Percentiles rank a stretch among this genome's conserved stretches.
Conservation (phyloP, 2,797 vertebrate species). For the Denticeps clupeoides region DNA sequence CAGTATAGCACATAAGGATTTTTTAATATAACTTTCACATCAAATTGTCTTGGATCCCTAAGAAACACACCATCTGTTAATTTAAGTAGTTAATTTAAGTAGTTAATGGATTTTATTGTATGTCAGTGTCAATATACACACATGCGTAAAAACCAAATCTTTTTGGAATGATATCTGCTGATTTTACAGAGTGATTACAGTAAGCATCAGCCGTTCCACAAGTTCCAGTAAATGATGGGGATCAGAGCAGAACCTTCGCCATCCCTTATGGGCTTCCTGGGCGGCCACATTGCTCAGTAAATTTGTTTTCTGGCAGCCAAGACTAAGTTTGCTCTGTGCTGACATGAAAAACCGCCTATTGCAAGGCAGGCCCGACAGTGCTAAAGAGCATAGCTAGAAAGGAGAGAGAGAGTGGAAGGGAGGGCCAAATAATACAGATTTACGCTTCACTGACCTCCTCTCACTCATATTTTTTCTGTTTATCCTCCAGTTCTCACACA, state of each 20-base stretch:
- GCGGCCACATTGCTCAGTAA: constrained; percentile 27
- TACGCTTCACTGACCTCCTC: too few relatives aligned
- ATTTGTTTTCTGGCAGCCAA: constrained; percentile 35
- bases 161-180: not conserved
- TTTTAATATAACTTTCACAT: too few relatives aligned
- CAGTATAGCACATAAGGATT: too few relatives aligned
- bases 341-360: constrained; percentile 35
- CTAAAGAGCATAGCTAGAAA: not conserved
- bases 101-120: too few relatives aligned
- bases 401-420: not conserved
- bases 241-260: constrained; percentile 12
- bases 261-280: constrained; percentile 16
- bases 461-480: too few relatives aligned
- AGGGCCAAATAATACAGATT: too few relatives aligned
- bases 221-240: constrained; percentile 22
- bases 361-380: constrained; percentile 10
- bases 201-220: constrained; percentile 6
- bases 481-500: too few relatives aligned
- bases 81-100: too few relatives aligned
- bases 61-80: too few relatives aligned
- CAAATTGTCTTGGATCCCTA: too few relatives aligned
- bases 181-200: not conserved
- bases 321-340: constrained; percentile 36
- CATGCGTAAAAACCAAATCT: constrained; percentile 4
- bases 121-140: too few relatives aligned